Percentiles rank a stretch among this genome's conserved stretches.
phyloP scores from a whole-genome alignment of 2,888 invertebrate genomes.

The Sialis fuliginosa region DNA sequence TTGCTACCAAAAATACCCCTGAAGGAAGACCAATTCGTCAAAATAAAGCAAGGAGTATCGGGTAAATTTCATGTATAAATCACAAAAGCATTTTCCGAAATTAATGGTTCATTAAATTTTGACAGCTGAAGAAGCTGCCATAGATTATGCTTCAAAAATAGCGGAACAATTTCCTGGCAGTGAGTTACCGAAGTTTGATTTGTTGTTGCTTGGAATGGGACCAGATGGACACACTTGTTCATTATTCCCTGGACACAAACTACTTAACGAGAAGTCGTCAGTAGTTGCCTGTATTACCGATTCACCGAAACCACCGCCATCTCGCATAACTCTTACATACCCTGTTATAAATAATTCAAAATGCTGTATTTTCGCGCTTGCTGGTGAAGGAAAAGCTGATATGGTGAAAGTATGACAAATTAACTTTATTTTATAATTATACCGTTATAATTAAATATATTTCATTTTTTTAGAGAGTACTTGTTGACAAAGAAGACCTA shows the following conservation, averaged over 20 bases:
- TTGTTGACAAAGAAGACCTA: constrained; percentile 54
- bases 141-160: constrained; percentile 53
- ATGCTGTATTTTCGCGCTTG: constrained; percentile 66
- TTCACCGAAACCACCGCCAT: constrained; percentile 91
- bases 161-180: constrained; percentile 37
- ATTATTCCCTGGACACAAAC: constrained; percentile 68
- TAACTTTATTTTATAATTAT: not conserved
- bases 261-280: constrained; percentile 39
- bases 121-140: constrained; percentile 57
- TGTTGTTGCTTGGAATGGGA: constrained; percentile 87
- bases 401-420: constrained; percentile 52
- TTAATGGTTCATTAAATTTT: constrained; percentile 8
- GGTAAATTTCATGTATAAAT: constrained; percentile 27
- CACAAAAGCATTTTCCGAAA: constrained; percentile 1
- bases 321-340: constrained; percentile 78
- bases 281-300: constrained; percentile 75
- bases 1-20: constrained; percentile 39
- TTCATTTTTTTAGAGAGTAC: constrained; percentile 45
- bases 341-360: constrained; percentile 77
- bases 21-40: constrained; percentile 55
- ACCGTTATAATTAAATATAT: constrained; percentile 2
- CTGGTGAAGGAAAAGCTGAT: constrained; percentile 76
- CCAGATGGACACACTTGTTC: constrained; percentile 98
- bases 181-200: constrained; percentile 57
- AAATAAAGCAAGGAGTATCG: constrained; percentile 55